Evolutionary conservation across 2,888 invertebrate species (phyloP), one percentile per base, ranked within the genome.

Genomic region (Peribatodes rhomboidaria): DNA sequence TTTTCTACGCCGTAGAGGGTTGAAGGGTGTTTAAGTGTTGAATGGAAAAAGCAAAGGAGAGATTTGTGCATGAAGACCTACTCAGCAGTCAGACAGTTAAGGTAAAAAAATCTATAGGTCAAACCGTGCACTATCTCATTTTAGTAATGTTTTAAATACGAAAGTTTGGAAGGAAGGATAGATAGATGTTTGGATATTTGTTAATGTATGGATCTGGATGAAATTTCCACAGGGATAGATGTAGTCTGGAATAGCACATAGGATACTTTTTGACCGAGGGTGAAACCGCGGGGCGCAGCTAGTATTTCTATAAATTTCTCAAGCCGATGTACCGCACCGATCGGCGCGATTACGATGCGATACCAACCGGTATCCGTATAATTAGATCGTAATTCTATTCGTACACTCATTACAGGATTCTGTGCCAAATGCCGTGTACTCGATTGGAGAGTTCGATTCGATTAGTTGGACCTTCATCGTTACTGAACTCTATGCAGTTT

Each of bases 311-410:
- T 9, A 57, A 57, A 33, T 16, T 22, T 44, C 20, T 46, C 16
- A 35, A 60, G 42, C 35, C 50, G 39, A 33, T 18, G 55, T 65
- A 65, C 65, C 42, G 64, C 16, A 33, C n/a, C 20, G 33, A 53
- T 52, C 52, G 56, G 47, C 59, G 33, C 16, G 16, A 27, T 35
- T 61, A 67, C 69, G 61, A 66, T 54, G 65, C 63, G 63, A 70
- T 78, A 77, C 73, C 77, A 80, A 85, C 80, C 81, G 77, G 77
- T 78, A 81, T 83, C 82, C 78, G 80, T 85, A 84, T 89, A 90
- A 90, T 90, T 90, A 89, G 87, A 84, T 85, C 87, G 87, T 88
- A 87, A 85, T 81, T 87, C 84, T 84, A 80, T 85, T 83, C 76
- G 76, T 76, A 80, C 55, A 65, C 65, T 65, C 78, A 80, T 83